Conservation (phyloP, 2,888 invertebrate genomes). For the Bibio marci region DNA sequence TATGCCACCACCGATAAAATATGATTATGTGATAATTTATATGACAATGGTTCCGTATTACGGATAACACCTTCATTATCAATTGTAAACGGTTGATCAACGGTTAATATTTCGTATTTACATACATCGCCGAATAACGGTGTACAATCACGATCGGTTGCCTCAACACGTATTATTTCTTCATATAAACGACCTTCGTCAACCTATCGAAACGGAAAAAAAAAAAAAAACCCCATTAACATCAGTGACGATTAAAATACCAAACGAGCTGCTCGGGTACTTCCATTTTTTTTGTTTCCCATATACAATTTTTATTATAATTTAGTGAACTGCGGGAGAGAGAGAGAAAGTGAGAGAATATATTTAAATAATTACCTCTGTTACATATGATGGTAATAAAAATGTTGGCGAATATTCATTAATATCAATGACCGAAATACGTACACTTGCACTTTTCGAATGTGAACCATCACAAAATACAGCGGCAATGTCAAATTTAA, state of each 20-base stretch:
- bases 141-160: constrained; percentile 89
- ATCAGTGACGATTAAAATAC: too few species aligned
- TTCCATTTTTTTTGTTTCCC: too few species aligned
- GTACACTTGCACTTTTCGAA: constrained; percentile 74
- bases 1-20: constrained; percentile 92
- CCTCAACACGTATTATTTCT: constrained; percentile 80
- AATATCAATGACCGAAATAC: constrained; percentile 88
- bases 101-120: constrained; percentile 89
- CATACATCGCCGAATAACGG: constrained; percentile 87
- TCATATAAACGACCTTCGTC: constrained; percentile 84
- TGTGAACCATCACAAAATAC: constrained; percentile 78
- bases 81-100: constrained; percentile 78
- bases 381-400: constrained; percentile 76
- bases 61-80: constrained; percentile 87
- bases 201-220: constrained; percentile 25
- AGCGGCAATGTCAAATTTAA: constrained; percentile 91
- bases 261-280: too few species aligned
- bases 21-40: constrained; percentile 85
- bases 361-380: constrained; percentile 31
- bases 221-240: too few species aligned
- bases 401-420: constrained; percentile 92
- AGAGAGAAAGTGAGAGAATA: too few species aligned
- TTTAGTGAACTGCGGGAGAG: neutral
- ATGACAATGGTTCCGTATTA: constrained; percentile 86
- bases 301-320: neutral